These are phyloP conservation scores for Nomia melanderi DNA, from an alignment of 1,140 invertebrate genomes.

Conservation along the genomic window DNA sequence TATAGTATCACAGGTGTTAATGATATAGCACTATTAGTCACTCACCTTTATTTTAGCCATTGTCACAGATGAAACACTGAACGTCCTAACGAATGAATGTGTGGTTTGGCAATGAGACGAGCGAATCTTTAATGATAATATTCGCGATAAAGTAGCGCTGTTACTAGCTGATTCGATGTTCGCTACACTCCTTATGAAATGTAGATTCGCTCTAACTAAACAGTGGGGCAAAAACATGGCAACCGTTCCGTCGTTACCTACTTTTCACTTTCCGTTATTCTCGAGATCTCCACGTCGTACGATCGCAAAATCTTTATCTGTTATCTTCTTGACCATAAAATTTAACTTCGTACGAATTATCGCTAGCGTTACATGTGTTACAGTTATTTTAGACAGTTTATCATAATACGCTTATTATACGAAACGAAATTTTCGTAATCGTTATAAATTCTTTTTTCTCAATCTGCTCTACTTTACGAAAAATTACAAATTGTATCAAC, in stretches of 20 bases:
- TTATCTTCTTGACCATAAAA: not conserved
- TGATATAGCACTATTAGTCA: not conserved
- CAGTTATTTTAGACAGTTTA: not conserved
- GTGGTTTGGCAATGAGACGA: not conserved
- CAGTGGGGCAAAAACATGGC: conserved; percentile 61
- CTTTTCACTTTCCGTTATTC: not conserved
- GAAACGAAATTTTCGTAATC: not conserved
- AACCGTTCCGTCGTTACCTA: conserved; percentile 17
- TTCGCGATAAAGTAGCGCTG: conserved; percentile 13
- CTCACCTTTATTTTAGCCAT: conserved; percentile 71
- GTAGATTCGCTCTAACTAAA: conserved; percentile 8
- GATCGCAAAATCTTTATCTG: not conserved
- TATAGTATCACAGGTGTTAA: not conserved
- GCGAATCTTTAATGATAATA: not conserved
- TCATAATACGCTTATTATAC: not conserved
- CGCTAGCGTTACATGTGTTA: not conserved
- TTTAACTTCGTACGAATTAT: not conserved
- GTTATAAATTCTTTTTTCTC: not conserved
- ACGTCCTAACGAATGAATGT: conserved; percentile 4
- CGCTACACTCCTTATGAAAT: conserved; percentile 52
- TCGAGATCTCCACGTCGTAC: not conserved
- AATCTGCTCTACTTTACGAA: not conserved
- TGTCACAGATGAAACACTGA: conserved; percentile 42
- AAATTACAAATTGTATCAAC: not conserved
- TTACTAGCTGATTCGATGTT: conserved; percentile 44